These are phyloP conservation scores for Tympanuchus pallidicinctus DNA, from an alignment of 2,113 vertebrate species.

Conservation along the genomic window DNA sequence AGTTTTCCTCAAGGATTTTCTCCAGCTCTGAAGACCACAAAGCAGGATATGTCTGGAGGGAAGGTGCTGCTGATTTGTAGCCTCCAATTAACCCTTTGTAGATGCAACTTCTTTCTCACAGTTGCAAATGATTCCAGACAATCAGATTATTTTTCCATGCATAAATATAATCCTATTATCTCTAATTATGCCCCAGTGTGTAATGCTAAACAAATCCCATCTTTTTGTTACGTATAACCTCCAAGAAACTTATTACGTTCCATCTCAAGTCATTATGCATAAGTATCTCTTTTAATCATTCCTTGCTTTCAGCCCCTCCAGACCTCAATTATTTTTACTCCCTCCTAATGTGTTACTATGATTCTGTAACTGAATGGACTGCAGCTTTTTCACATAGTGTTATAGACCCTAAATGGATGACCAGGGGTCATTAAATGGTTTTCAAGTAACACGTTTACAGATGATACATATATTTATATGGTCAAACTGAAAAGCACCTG, in stretches of 20 bases:
- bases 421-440: neutral
- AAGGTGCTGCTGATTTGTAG: neutral
- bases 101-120: neutral
- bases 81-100: conserved; percentile 12
- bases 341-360: neutral
- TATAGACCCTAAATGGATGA: neutral
- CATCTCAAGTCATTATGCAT: conserved; percentile 23
- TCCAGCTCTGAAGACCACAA: neutral
- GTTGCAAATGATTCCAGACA: neutral
- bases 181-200: conserved; percentile 38
- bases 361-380: neutral
- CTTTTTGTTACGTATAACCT: conserved; percentile 35
- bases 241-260: conserved; percentile 48
- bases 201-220: conserved; percentile 43
- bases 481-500: neutral
- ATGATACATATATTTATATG: neutral
- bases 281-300: conserved; percentile 61
- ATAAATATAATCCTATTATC: conserved; percentile 45
- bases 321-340: conserved; percentile 66
- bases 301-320: conserved; percentile 48
- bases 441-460: neutral
- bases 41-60: neutral
- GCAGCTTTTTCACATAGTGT: neutral
- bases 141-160: conserved; percentile 37
- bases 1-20: too few relatives aligned